These are phyloP conservation scores for Stegodyphus dumicola DNA, from an alignment of 1,140 invertebrate species.

Conservation along the genomic window DNA sequence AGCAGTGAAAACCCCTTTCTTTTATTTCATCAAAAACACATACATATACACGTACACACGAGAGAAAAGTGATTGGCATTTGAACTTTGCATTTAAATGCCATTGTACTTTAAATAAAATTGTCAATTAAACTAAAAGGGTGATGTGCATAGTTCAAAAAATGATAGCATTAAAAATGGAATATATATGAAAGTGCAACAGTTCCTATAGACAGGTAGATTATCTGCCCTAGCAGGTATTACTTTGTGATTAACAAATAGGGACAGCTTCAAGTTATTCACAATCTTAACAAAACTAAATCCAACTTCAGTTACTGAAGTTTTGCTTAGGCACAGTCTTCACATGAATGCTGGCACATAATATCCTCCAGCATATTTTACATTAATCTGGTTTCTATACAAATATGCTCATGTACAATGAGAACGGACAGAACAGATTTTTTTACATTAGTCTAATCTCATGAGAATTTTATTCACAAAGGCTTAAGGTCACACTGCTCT, in stretches of 20 bases:
- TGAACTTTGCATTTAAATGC: slow-evolving; percentile 22
- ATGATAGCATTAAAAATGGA: slow-evolving; percentile 34
- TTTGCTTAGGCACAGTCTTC: slow-evolving; percentile 56
- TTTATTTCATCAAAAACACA: slow-evolving; percentile 29
- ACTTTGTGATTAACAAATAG: slow-evolving; percentile 26
- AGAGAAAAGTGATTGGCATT: slow-evolving; percentile 5
- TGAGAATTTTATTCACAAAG: slow-evolving; percentile 22
- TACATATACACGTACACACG: slow-evolving; percentile 33
- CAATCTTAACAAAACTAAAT: slow-evolving; percentile 52
- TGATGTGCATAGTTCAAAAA: slow-evolving; percentile 27
- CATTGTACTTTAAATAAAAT: slow-evolving; percentile 37
- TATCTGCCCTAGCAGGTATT: neutral
- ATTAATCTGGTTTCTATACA: slow-evolving; percentile 37
- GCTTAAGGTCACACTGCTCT: slow-evolving; percentile 8
- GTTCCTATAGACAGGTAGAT: neutral
- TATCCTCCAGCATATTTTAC: slow-evolving; percentile 27
- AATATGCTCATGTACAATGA: slow-evolving; percentile 54
- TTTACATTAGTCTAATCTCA: slow-evolving; percentile 43
- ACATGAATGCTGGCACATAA: slow-evolving; percentile 25
- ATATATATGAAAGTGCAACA: neutral
- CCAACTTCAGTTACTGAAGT: slow-evolving; percentile 26
- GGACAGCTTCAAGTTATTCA: slow-evolving; percentile 12
- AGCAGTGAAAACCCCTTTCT: slow-evolving; percentile 21
- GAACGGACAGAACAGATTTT: slow-evolving; percentile 20
- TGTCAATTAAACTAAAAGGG: slow-evolving; percentile 15